Evolutionary conservation across 1,140 invertebrate genomes (phyloP).

Genomic region (Drosophila sulfurigaster): DNA sequence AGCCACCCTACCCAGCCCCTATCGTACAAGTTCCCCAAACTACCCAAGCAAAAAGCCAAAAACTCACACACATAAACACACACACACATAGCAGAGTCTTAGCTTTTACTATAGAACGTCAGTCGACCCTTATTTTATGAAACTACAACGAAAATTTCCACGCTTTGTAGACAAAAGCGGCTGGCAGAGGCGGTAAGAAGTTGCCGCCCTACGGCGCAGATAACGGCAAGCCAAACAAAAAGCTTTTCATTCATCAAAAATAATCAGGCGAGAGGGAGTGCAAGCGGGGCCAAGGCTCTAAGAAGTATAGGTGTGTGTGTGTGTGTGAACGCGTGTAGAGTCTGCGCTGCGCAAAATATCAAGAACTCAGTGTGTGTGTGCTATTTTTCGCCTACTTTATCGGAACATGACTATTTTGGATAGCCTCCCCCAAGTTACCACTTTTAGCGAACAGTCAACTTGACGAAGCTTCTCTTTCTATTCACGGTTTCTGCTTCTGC

Average conservation of each 20-base stretch:
- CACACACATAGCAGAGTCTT: not conserved
- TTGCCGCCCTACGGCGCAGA: constrained; percentile 22
- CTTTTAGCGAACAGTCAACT: constrained; percentile 41
- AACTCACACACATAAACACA: constrained; percentile 6
- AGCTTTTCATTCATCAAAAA: constrained; percentile 82
- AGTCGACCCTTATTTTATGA: constrained; percentile 33
- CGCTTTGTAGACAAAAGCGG: constrained; percentile 2
- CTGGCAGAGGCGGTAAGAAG: not conserved
- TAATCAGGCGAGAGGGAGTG: constrained; percentile 54
- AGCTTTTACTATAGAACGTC: constrained; percentile 31
- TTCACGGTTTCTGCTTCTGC: constrained; percentile 8
- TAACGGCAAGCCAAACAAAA: constrained; percentile 69
- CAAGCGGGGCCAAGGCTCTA: constrained; percentile 3
- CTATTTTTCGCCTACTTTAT: constrained; percentile 68
- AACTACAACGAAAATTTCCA: constrained; percentile 39
- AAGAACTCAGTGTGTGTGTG: constrained; percentile 32
- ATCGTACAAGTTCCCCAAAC: not conserved
- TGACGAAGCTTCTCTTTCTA: constrained; percentile 69
- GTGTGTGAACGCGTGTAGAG: constrained; percentile 51
- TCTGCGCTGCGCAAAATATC: constrained; percentile 68
- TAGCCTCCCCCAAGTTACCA: constrained; percentile 25
- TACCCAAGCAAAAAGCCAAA: constrained; percentile 27
- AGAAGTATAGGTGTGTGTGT: not conserved
- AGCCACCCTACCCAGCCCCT: constrained; percentile 7
- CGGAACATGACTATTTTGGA: constrained; percentile 59